Evolutionary conservation across 2,888 invertebrate genomes (phyloP).

Genomic region (Baronia brevicornis): DNA sequence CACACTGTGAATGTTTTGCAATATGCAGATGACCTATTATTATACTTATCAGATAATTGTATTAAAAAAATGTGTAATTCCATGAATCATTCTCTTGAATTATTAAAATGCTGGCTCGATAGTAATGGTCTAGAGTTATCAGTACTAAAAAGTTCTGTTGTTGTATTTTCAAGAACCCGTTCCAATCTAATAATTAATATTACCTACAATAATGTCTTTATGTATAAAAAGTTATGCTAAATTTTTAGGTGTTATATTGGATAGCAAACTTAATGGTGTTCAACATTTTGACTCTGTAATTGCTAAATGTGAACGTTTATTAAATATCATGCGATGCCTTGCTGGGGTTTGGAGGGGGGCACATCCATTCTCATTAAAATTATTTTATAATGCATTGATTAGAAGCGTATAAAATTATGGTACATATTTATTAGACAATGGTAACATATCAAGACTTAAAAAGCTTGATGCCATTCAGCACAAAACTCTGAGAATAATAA

Average conservation of each 20-base stretch:
- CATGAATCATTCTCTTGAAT: no score
- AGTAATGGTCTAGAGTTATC: no score
- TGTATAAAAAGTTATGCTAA: background rate
- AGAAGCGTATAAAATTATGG: no score
- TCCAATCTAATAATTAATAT: background rate
- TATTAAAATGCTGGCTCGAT: no score
- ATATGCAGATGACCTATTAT: no score
- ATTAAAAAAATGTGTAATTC: no score
- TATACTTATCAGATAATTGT: no score
- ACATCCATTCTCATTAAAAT: background rate
- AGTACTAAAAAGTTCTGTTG: background rate
- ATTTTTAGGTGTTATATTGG: conserved; percentile 1
- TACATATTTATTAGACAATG: no score
- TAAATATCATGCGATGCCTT: background rate
- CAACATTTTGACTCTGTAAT: background rate
- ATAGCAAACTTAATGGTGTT: background rate
- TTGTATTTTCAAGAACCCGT: background rate
- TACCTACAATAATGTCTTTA: background rate
- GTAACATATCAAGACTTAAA: no score
- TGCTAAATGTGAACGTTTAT: background rate
- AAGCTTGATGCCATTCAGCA: no score
- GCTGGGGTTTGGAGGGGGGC: conserved; percentile 1
- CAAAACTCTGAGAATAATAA: no score
- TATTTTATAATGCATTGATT: background rate
- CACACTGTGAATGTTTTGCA: no score